Conservation (phyloP, 2,797 vertebrate genomes). For the Champsocephalus esox region DNA sequence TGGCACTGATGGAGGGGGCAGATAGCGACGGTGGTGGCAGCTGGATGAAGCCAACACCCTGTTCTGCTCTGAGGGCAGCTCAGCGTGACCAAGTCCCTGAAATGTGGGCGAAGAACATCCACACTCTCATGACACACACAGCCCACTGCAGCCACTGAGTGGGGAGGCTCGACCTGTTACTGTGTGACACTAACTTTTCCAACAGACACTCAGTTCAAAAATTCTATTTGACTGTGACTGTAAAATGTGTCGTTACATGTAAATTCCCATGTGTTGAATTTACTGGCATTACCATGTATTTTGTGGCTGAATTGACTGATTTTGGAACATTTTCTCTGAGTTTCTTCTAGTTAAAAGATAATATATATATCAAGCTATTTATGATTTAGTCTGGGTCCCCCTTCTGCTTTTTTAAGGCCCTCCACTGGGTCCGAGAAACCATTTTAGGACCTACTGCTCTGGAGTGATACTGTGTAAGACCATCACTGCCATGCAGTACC, state of each 20-base stretch:
- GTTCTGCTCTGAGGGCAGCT: conserved; percentile 61
- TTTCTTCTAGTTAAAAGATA: neutral
- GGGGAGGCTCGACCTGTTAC: neutral
- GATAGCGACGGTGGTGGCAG: conserved; percentile 69
- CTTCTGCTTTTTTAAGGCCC: neutral
- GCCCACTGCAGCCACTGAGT: neutral
- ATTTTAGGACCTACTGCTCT: neutral
- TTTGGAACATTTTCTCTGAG: neutral
- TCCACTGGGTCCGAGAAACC: too few species aligned
- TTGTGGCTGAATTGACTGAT: conserved; percentile 41
- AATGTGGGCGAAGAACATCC: conserved; percentile 44
- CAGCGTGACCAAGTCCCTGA: conserved; percentile 62
- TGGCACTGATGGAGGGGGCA: conserved; percentile 71
- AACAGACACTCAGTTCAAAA: neutral
- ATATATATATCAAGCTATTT: neutral
- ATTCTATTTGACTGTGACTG: conserved; percentile 2
- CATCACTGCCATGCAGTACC: conserved; percentile 13
- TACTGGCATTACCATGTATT: conserved; percentile 37
- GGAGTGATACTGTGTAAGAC: too few species aligned
- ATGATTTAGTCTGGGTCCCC: neutral
- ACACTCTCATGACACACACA: conserved; percentile 1
- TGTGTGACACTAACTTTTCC: conserved; percentile 23
- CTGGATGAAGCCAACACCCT: conserved; percentile 75
- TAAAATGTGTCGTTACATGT: neutral
- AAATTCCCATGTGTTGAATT: conserved; percentile 35